Conservation (phyloP, 2,797 vertebrate genomes). For the Poecilia wingei region DNA sequence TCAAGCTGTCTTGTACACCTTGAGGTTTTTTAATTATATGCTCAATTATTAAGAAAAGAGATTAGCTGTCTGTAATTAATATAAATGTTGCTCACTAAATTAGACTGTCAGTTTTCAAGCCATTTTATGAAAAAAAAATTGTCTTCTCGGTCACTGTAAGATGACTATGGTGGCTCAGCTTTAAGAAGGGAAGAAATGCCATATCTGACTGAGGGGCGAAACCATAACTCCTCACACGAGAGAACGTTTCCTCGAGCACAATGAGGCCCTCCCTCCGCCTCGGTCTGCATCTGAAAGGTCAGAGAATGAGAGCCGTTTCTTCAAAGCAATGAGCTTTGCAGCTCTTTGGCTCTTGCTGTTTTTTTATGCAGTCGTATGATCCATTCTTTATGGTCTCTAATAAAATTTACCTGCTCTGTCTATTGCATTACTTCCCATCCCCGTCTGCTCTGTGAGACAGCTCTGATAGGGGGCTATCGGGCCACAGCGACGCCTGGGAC, state of each 20-base stretch:
- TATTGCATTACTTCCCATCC: slow-evolving; percentile 67
- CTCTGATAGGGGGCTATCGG: slow-evolving; percentile 70
- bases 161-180: not conserved
- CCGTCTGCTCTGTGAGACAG: slow-evolving; percentile 56
- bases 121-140: slow-evolving; percentile 1
- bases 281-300: slow-evolving; percentile 56
- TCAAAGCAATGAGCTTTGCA: slow-evolving; percentile 54
- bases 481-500: slow-evolving; percentile 62
- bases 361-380: slow-evolving; percentile 66
- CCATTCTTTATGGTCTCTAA: slow-evolving; percentile 79
- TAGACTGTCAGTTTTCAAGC: not conserved
- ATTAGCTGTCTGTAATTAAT: slow-evolving; percentile 1
- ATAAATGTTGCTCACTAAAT: slow-evolving; percentile 2
- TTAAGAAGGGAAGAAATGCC: slow-evolving; percentile 25
- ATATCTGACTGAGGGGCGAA: slow-evolving; percentile 30
- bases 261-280: slow-evolving; percentile 40
- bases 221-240: slow-evolving; percentile 58
- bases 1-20: not conserved
- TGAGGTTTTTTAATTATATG: slow-evolving; percentile 2
- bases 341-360: slow-evolving; percentile 62
- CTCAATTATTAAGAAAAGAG: slow-evolving; percentile 1
- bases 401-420: slow-evolving; percentile 73
- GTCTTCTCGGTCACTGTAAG: slow-evolving; percentile 18
- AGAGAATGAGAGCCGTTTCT: slow-evolving; percentile 63
- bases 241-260: slow-evolving; percentile 53